Evolutionary conservation across 1,140 invertebrate species (phyloP).

Genomic region (Amphibalanus amphitrite): DNA sequence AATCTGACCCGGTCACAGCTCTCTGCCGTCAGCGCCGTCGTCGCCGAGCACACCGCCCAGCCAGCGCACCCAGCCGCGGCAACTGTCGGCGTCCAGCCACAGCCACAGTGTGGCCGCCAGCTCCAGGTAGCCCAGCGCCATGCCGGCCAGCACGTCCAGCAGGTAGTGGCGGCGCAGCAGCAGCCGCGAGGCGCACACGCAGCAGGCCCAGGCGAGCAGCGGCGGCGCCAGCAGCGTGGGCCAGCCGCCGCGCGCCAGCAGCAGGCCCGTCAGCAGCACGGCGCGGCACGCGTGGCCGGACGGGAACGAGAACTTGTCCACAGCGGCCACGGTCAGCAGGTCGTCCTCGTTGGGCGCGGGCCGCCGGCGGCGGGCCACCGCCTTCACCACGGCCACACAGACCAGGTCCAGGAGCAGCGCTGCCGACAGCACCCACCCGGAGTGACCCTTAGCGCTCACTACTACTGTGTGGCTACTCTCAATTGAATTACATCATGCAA

Average conservation of each 20-base stretch:
- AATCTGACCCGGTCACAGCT: too few relatives aligned
- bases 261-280: conserved; percentile 50
- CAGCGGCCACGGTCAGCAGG: conserved; percentile 38
- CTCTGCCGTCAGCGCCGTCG: background rate
- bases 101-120: conserved; percentile 52
- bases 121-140: conserved; percentile 53
- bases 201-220: conserved; percentile 50
- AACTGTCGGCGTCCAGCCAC: background rate
- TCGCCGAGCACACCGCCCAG: background rate
- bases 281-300: conserved; percentile 87
- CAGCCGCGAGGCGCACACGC: conserved; percentile 59
- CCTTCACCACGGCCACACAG: conserved; percentile 62
- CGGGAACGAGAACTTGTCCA: conserved; percentile 89
- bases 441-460: too few relatives aligned
- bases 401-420: conserved; percentile 71
- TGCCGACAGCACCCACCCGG: too few relatives aligned
- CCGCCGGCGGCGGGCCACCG: conserved; percentile 51
- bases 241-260: conserved; percentile 14
- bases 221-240: conserved; percentile 24
- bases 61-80: background rate
- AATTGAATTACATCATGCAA: too few relatives aligned
- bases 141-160: conserved; percentile 61
- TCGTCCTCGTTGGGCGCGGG: conserved; percentile 47
- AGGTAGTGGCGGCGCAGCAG: conserved; percentile 68
- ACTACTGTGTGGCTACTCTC: too few relatives aligned